Evolutionary conservation across 1,140 invertebrate genomes (phyloP).

Genomic region (Myzus persicae): DNA sequence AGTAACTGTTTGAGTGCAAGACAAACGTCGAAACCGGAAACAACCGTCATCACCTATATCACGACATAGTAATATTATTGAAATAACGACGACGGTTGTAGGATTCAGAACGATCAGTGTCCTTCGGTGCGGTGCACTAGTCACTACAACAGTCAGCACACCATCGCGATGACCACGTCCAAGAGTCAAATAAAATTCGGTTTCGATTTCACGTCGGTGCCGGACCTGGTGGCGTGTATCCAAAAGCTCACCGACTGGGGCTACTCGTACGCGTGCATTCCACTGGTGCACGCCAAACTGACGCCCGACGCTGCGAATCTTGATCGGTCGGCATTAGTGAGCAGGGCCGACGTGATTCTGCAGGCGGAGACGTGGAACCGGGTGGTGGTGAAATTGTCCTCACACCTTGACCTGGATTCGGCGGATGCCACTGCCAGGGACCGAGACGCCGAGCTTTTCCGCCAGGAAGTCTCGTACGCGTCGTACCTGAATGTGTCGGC

Average conservation of each 20-base stretch:
- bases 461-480: conserved; percentile 83
- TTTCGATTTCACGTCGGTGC: conserved; percentile 27
- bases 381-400: conserved; percentile 60
- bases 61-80: not conserved
- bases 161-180: not conserved
- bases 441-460: conserved; percentile 77
- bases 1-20: not conserved
- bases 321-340: not conserved
- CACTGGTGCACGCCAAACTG: not conserved
- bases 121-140: not conserved
- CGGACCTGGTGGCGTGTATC: conserved; percentile 28
- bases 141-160: not conserved
- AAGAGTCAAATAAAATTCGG: conserved; percentile 44
- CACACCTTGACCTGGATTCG: conserved; percentile 67
- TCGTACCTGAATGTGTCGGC: conserved; percentile 82
- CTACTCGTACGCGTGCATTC: conserved; percentile 39
- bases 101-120: no score
- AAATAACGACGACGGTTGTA: not conserved
- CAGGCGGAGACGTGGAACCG: conserved; percentile 38
- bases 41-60: not conserved
- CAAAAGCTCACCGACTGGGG: conserved; percentile 33
- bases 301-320: not conserved
- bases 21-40: not conserved
- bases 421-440: conserved; percentile 69
- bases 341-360: conserved; percentile 28